Base-by-base conservation (phyloP, 2,888 invertebrate species). In the Chirona hameri region DNA sequence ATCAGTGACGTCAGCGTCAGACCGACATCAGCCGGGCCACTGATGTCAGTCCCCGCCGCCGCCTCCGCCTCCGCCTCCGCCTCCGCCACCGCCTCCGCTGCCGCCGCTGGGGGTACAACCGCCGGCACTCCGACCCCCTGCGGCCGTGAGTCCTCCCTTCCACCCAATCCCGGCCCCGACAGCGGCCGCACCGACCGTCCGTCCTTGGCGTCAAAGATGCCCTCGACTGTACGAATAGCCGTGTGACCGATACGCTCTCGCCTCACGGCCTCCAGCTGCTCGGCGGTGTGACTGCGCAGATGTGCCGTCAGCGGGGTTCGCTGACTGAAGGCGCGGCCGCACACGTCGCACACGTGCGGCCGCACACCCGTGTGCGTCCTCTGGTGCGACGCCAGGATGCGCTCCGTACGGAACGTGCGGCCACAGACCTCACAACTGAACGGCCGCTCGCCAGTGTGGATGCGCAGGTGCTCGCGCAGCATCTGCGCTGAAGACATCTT, bases 401-500 rank as follows among this genome's bases (percentile, higher is more conserved):
- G 29, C 72, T 72, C 72, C 18, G 72, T 72, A 31, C 72, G 72
- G 72, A 72, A 72, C 21, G 72, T 72, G 31, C 72, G 31, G 31
- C 72, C 72, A 21, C 72, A 72, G 18, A n/a, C 18, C 72, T 72
- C 72, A 21, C 72, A 72, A 31, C 72, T 72, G 72, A 39, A 72
- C 31, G 72, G 72, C 31, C 72, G 72, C 72, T 72, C 72, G 39
- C 72, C 72, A 14, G 72, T 72, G 72, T 72, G 72, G 18, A 72
- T 72, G 18, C 72, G 72, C 72, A 72, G 18, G 72, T 72, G 72
- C 39, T 72, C 72, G 18, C 72, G 31, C 72, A 72, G 72, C 39
- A 72, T 72, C 72, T 72, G 72, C 72, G 72, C 72, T 31, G 72
- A 72, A 4, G 72, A 72, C 72, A 72, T 72, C 39, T 72, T 72